Conservation (phyloP, 2,888 invertebrate species). For the Philereme vetulata region DNA sequence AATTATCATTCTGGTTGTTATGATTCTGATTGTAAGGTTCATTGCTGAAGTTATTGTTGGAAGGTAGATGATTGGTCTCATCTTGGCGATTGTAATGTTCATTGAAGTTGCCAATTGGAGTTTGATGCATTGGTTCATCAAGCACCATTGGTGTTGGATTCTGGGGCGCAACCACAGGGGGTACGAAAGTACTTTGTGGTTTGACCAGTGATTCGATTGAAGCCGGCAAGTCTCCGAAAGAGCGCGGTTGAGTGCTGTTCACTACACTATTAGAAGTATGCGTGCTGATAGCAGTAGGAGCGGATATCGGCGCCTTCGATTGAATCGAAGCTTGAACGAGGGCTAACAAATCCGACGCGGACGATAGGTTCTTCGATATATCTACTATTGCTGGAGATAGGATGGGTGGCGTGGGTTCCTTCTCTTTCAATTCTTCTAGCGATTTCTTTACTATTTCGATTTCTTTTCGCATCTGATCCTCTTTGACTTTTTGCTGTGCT, state of each 20-base stretch:
- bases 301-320: constrained; percentile 43
- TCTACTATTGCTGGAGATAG: constrained; percentile 37
- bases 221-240: constrained; percentile 64
- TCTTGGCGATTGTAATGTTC: constrained; percentile 20
- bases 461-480: constrained; percentile 83
- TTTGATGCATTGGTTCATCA: constrained; percentile 17
- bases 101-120: constrained; percentile 14
- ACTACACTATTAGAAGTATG: constrained; percentile 51
- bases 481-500: constrained; percentile 88
- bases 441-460: constrained; percentile 82
- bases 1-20: constrained; percentile 15
- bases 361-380: constrained; percentile 53
- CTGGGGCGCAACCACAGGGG: background rate
- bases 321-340: constrained; percentile 71
- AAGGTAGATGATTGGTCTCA: constrained; percentile 7
- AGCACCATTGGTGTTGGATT: constrained; percentile 1
- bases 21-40: constrained; percentile 22
- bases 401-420: constrained; percentile 29
- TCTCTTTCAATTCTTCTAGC: constrained; percentile 60
- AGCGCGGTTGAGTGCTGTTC: constrained; percentile 61
- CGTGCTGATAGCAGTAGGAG: constrained; percentile 31
- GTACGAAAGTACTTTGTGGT: constrained; percentile 10
- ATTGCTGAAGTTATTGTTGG: constrained; percentile 15
- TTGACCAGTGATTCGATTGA: constrained; percentile 20
- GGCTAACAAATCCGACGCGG: constrained; percentile 68